These are phyloP conservation scores for Agonum fuliginosum DNA, from an alignment of 2,888 invertebrate species.

Conservation along the genomic window DNA sequence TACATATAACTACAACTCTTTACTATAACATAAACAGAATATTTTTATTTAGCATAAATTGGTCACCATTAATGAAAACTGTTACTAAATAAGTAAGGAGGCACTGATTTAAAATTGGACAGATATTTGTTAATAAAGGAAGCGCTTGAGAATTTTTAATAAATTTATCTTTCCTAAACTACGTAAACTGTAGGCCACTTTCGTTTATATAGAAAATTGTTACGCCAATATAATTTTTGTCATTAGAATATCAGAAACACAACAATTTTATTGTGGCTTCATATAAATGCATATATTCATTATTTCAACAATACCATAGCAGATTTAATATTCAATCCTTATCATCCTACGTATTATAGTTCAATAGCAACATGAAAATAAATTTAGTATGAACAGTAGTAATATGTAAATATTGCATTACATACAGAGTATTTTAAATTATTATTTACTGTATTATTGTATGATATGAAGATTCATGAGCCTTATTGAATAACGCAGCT, in stretches of 20 bases:
- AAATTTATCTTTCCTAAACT: slow-evolving; percentile 10
- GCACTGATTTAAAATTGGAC: slow-evolving; percentile 51
- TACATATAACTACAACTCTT: slow-evolving; percentile 27
- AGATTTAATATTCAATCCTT: slow-evolving; percentile 20
- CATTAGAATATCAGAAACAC: slow-evolving; percentile 20
- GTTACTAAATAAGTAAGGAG: slow-evolving; percentile 43
- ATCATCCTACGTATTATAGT: slow-evolving; percentile 7
- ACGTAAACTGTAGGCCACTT: slow-evolving; percentile 36
- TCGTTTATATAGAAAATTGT: slow-evolving; percentile 26
- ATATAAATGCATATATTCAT: slow-evolving; percentile 8
- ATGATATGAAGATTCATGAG: slow-evolving; percentile 45
- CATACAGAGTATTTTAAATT: slow-evolving; percentile 50
- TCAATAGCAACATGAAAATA: slow-evolving; percentile 35
- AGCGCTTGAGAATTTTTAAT: slow-evolving; percentile 38
- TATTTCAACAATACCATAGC: slow-evolving; percentile 13
- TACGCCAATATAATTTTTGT: slow-evolving; percentile 10
- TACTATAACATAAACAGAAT: slow-evolving; percentile 28
- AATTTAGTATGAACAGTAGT: slow-evolving; percentile 21
- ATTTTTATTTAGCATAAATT: slow-evolving; percentile 34
- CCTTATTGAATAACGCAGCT: slow-evolving; percentile 56
- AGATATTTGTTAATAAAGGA: slow-evolving; percentile 45
- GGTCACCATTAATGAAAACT: slow-evolving; percentile 35
- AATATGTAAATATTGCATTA: slow-evolving; percentile 27
- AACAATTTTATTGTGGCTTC: slow-evolving; percentile 22
- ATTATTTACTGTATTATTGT: slow-evolving; percentile 9